Base-by-base conservation (phyloP, 2,888 invertebrate species). In the Odontocolon sp. region DNA sequence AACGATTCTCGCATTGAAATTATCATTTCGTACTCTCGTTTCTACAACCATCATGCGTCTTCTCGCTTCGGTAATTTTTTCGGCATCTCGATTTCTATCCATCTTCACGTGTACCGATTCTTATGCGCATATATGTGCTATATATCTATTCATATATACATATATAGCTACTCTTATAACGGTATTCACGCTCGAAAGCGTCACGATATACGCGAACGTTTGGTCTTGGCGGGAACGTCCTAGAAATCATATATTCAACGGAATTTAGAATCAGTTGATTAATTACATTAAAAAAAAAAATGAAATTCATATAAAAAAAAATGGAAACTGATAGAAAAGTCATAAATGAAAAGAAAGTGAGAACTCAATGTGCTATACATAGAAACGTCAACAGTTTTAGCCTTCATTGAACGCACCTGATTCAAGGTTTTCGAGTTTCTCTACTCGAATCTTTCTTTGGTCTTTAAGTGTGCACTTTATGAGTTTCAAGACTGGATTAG, bases 131-230 rank as follows among this genome's bases (percentile, higher is more conserved):
- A 33, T 23, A 18, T 47, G 18, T 18, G 28, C 21, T 21, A 40
- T 57, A 21, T 16, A 16, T 45, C 3, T 28, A 26, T 50, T 2
- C 11, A n/a, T 18, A 28, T 28, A 50, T 40, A 38, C 16, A 21
- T 31, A 21, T 21, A 21, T 31, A 52, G 14, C 2, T 38, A 61
- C 28, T 21, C 31, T 31, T 28, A n/a, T 75, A 75, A 75, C 75
- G 75, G 75, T 75, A 75, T 75, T 45, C 23, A 75, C 75, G 74
- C 69, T 75, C 69, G 57, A 38, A 38, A 52, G 69, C 75, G 64
- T 66, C 56, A 56, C 38, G 31, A 64, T 23, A 23, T 23, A 40
- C 31, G 33, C 52, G 50, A 66, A 59, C 64, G 50, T 28, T 56
- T 40, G 23, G 47, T 52, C 50, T 16, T 40, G 47, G 18, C 45